Base-by-base conservation (phyloP, 2,113 vertebrate species). In the Calonectris borealis region DNA sequence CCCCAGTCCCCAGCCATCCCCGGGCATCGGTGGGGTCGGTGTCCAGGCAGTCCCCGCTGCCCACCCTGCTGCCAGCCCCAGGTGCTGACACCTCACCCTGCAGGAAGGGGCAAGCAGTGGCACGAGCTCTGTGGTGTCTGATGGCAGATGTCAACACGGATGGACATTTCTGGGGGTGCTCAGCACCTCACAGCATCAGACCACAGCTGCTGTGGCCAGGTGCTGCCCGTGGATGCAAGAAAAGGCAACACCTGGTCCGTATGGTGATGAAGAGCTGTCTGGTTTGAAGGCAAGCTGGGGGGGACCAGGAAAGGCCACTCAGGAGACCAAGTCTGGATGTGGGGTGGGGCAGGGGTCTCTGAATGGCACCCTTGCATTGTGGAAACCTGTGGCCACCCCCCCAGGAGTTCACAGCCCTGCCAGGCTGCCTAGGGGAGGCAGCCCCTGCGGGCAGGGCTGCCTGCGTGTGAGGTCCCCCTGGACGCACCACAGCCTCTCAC, bases 61-160 rank as follows among this genome's bases (percentile, higher is more conserved):
- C 55, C 46, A 58, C 34, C 29, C 48, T 57, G 79, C 54, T 61
- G 7, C 34, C 61, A 68, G 75, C 32, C 68, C 51, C 54, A 5
- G 52, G 24, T 0, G 1, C 73, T n/a, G 38, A 7, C 36, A 7
- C 48, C 1, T 11, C 0, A 3, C 29, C 54, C 68, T 2, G 2
- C 24, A 24, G 58, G 31, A 34, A 22, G 66, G 57, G 61, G 8
- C 6, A 2, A 26, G 29, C 10, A 15, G 62, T 55, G 86, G 5
- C 29, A n/a, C n/a, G 2, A 1, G 44, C 34, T 61, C 68, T 36
- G 57, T 3, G 1, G 16, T 9, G 31, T 27, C 40, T 66, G 55
- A 5, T 31, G 64, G 80, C 42, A 57, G 38, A 5, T 8, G 42
- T 29, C 2, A 5, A 40, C 42, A 24, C 1, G 3, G 44, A 31